Percentiles rank a stretch among this genome's conserved stretches.
Conservation (phyloP, 1,140 invertebrate species). For the Bombus pascuorum region DNA sequence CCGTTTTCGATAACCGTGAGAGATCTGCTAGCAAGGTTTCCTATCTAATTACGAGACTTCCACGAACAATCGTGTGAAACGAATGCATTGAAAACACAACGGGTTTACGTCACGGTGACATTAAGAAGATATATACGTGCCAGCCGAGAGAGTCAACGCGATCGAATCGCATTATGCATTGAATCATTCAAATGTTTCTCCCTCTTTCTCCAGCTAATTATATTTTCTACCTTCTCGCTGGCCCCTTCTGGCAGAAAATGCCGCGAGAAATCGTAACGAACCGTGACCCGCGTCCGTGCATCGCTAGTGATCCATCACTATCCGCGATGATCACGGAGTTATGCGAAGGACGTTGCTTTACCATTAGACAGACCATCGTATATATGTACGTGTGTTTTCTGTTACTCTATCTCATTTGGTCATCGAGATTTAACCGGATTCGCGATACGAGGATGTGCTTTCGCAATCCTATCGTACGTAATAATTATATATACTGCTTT, state of each 20-base stretch:
- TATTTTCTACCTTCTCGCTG: conserved; percentile 30
- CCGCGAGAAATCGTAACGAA: conserved; percentile 73
- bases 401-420: conserved; percentile 23
- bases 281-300: conserved; percentile 57
- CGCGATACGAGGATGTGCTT: background rate
- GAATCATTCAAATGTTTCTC: conserved; percentile 50
- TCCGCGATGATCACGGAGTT: conserved; percentile 71
- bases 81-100: conserved; percentile 36
- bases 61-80: conserved; percentile 50
- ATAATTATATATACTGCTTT: background rate
- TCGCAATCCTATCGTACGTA: background rate
- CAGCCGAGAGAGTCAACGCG: conserved; percentile 30
- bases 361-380: conserved; percentile 44
- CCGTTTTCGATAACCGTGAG: conserved; percentile 40
- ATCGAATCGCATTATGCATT: conserved; percentile 40
- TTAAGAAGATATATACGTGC: conserved; percentile 44
- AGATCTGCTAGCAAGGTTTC: conserved; percentile 14
- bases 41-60: conserved; percentile 35
- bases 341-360: conserved; percentile 74
- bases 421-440: conserved; percentile 19
- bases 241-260: conserved; percentile 45
- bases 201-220: conserved; percentile 39
- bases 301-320: conserved; percentile 72
- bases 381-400: background rate
- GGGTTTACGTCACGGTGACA: conserved; percentile 53